phyloP scores from a whole-genome alignment of 2,797 vertebrate species.

The Triplophysa bombifrons region DNA sequence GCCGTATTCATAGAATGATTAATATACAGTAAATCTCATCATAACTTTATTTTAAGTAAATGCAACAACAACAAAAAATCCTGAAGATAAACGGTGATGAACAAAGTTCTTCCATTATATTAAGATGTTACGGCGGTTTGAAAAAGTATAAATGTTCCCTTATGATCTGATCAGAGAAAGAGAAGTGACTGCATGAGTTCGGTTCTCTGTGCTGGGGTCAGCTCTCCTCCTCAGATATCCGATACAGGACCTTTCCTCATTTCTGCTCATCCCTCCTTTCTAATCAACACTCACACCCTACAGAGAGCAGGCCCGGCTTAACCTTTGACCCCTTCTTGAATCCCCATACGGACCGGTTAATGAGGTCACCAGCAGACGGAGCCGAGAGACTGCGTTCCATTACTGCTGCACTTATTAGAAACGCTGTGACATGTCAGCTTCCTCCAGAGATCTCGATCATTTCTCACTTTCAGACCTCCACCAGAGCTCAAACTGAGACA shows the following conservation, averaged over 20 bases:
- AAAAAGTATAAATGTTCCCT: neutral
- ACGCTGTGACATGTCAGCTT: constrained; percentile 12
- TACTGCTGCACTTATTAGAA: constrained; percentile 25
- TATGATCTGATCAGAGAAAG: neutral
- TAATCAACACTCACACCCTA: constrained; percentile 28
- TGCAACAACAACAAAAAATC: no score
- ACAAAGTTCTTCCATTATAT: neutral
- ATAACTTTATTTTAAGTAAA: no score
- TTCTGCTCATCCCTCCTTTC: neutral
- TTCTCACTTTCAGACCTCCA: neutral
- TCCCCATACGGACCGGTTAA: constrained; percentile 37
- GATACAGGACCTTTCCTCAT: neutral
- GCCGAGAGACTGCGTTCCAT: constrained; percentile 27
- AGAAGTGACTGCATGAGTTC: neutral
- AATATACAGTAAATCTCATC: no score
- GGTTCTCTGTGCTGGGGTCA: neutral
- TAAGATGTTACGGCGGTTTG: neutral
- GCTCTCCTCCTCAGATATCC: neutral
- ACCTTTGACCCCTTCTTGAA: constrained; percentile 45
- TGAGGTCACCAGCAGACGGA: constrained; percentile 51
- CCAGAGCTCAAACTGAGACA: neutral
- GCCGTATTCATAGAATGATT: no score
- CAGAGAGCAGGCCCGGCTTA: neutral
- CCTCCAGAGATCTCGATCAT: neutral
- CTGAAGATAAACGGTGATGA: neutral